Evolutionary conservation across 2,888 invertebrate genomes (phyloP), one percentile per base, ranked within the genome.

Genomic region (Eurytoma californica): DNA sequence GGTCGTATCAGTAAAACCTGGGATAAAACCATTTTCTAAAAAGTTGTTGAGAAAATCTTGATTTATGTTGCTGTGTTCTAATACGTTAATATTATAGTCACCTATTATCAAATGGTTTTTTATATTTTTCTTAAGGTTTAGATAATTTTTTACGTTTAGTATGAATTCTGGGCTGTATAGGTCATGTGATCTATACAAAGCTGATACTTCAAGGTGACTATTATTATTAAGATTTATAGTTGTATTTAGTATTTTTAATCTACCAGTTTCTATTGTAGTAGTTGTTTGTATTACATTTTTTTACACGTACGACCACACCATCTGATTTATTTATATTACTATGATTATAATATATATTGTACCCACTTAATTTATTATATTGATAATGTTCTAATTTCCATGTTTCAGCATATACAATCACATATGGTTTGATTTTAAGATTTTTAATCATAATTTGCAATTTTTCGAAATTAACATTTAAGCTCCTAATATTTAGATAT

Each of bases 301-400:
- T 66, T n/a, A 55, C 2, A 55, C 67, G 67, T n/a, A 67, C 39
- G 12, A 39, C 58, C 18, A 58, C 58, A 30, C 75, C 65, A 67
- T 67, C 67, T 2, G 55, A n/a, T 39, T 60, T 49, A 16, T 75
- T 67, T 2, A 75, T 14, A 18, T 30, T 16, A 61, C 66, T 75
- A 39, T 66, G 0, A 75, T 75, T 75, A 67, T 75, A 75, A 75
- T 67, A 67, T 5, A 75, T 28, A 5, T 57, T 49, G 55, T 75
- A 75, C 1, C 24, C 67, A n/a, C 16, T 3, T 39, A 75, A n/a
- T 39, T 57, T 53, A 57, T 18, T 57, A 28, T 47, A 75, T 16
- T 39, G 16, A 75, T 39, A 39, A 20, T 57, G 3, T 67, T n/a
- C 13, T 57, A 75, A n/a, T 12, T 67, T 67, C 67, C 75, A 67